phyloP scores from a whole-genome alignment of 2,113 vertebrate genomes.

The Beaufortia kweichowensis region DNA sequence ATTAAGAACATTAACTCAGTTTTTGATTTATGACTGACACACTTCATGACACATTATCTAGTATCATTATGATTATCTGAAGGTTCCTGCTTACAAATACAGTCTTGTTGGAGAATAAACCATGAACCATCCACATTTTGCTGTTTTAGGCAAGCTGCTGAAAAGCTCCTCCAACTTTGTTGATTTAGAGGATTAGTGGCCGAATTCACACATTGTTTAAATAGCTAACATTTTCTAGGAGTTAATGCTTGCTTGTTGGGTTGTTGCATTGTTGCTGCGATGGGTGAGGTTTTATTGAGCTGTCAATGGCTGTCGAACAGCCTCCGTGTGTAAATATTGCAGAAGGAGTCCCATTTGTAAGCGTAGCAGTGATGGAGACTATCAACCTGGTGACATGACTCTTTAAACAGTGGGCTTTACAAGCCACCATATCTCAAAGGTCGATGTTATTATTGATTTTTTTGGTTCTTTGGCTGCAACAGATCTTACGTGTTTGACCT shows the following conservation, averaged over 20 bases:
- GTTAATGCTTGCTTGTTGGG: slow-evolving; percentile 9
- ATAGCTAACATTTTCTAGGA: slow-evolving; percentile 32
- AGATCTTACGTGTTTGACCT: neutral
- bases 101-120: neutral
- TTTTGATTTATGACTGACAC: slow-evolving; percentile 8
- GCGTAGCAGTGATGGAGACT: neutral
- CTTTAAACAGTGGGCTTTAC: slow-evolving; percentile 33
- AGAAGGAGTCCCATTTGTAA: slow-evolving; percentile 32
- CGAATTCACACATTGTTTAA: slow-evolving; percentile 43
- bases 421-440: slow-evolving; percentile 36
- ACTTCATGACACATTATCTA: neutral
- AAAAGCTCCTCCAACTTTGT: slow-evolving; percentile 24
- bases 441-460: slow-evolving; percentile 36
- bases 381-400: slow-evolving; percentile 7
- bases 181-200: slow-evolving; percentile 51
- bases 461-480: slow-evolving; percentile 6
- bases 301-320: neutral
- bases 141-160: slow-evolving; percentile 55
- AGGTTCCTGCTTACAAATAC: neutral
- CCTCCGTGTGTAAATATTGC: slow-evolving; percentile 26
- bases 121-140: slow-evolving; percentile 23
- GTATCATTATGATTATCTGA: too few relatives aligned
- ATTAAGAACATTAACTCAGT: neutral
- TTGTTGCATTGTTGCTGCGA: slow-evolving; percentile 10
- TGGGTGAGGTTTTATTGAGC: slow-evolving; percentile 1